These are phyloP conservation scores for Pygathrix nemaeus DNA, from an alignment of 2,113 vertebrate species.

Conservation along the genomic window DNA sequence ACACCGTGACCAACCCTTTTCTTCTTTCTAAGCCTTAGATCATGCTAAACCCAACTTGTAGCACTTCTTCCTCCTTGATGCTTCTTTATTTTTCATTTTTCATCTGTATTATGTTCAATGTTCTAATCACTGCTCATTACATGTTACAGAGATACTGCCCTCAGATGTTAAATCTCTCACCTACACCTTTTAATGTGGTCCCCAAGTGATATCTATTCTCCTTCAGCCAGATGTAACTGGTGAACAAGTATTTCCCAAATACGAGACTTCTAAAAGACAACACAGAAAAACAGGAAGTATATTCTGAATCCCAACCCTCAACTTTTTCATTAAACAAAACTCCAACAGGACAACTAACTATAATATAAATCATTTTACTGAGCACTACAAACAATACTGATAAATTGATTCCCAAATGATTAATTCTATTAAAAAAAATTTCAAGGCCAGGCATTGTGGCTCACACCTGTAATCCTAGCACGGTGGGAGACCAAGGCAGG, in stretches of 20 bases:
- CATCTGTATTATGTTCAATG: neutral
- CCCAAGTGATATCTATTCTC: neutral
- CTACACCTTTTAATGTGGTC: neutral
- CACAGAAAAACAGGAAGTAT: neutral
- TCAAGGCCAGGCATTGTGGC: neutral
- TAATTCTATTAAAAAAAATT: neutral
- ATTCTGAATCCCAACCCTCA: neutral
- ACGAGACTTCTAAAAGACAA: neutral
- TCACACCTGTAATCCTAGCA: neutral
- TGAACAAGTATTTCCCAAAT: constrained; percentile 3
- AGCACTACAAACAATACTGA: neutral
- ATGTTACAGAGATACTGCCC: neutral
- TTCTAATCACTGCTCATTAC: neutral
- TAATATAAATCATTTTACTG: neutral
- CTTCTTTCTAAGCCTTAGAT: neutral
- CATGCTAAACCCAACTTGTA: neutral
- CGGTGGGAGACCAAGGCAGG: neutral
- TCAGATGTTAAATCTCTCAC: neutral
- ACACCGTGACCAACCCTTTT: neutral
- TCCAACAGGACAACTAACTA: neutral
- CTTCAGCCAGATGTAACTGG: neutral
- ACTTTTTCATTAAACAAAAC: neutral
- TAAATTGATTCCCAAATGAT: neutral
- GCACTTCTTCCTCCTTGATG: neutral
- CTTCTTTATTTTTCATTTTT: neutral